These are phyloP conservation scores for Epsilonema sp. DNA, from an alignment of 2,888 invertebrate genomes.

Conservation along the genomic window DNA sequence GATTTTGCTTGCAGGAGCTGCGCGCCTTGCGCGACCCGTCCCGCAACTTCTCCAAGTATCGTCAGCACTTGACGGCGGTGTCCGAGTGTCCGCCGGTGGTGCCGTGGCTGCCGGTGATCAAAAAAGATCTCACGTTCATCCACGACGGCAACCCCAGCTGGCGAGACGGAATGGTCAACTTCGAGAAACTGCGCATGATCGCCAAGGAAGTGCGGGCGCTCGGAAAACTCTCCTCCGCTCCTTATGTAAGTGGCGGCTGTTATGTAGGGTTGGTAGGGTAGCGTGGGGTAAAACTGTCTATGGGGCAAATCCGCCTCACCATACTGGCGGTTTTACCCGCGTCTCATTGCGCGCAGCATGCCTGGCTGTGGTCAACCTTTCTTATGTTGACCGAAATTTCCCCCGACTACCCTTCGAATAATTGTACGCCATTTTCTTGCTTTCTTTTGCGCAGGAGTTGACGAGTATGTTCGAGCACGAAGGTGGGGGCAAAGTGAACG, in stretches of 20 bases:
- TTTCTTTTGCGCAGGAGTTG: slow-evolving; percentile 7
- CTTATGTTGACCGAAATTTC: too few species aligned
- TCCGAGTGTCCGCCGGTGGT: slow-evolving; percentile 27
- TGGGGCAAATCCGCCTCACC: too few species aligned
- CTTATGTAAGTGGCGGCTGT: slow-evolving; percentile 40
- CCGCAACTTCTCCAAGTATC: slow-evolving; percentile 93
- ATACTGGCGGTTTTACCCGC: too few species aligned
- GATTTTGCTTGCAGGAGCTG: slow-evolving; percentile 48
- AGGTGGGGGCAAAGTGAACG: slow-evolving; percentile 11
- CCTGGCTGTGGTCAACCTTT: too few species aligned
- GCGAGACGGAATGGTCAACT: slow-evolving; percentile 46
- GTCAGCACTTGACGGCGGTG: slow-evolving; percentile 50
- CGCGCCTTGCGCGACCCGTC: slow-evolving; percentile 95
- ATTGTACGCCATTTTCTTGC: too few species aligned
- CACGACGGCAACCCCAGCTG: slow-evolving; percentile 62
- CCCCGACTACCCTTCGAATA: too few species aligned
- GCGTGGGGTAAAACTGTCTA: too few species aligned
- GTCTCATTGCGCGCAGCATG: too few species aligned
- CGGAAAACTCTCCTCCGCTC: slow-evolving; percentile 75
- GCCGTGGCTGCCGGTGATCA: slow-evolving; percentile 41
- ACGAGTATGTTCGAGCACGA: slow-evolving; percentile 6
- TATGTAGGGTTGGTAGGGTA: too few species aligned
- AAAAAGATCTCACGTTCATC: slow-evolving; percentile 77
- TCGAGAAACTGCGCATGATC: slow-evolving; percentile 93
- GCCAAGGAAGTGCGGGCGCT: slow-evolving; percentile 58